Conservation (phyloP, 2,888 invertebrate species). For the Hecatera dysodea region DNA sequence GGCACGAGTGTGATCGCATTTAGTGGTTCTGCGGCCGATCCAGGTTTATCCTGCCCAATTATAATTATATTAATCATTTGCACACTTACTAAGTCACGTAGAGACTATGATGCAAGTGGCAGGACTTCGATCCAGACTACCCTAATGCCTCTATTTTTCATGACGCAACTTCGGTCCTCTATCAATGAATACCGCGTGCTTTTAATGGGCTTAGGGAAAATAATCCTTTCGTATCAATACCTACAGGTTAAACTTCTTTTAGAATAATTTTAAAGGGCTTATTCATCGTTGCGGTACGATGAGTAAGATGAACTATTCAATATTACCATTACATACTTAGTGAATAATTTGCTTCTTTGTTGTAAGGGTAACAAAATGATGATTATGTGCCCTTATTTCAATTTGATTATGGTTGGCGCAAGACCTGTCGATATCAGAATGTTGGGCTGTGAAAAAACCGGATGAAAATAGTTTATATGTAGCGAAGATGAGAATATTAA, state of each 20-base stretch:
- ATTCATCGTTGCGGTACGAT: conserved; percentile 1
- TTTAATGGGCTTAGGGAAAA: not conserved
- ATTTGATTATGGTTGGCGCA: too few species aligned
- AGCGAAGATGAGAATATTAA: too few species aligned
- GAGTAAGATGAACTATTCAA: not conserved
- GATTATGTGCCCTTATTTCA: too few species aligned
- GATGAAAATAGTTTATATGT: too few species aligned
- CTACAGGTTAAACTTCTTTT: not conserved
- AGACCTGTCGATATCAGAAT: too few species aligned
- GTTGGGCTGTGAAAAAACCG: too few species aligned
- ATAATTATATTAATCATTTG: conserved; percentile 35
- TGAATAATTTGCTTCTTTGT: too few species aligned
- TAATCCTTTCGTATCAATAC: conserved; percentile 13
- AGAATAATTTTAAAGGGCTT: conserved; percentile 21
- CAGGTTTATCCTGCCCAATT: conserved; percentile 35
- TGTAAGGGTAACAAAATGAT: too few species aligned
- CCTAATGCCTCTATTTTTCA: conserved; percentile 3
- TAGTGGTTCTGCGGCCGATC: conserved; percentile 33
- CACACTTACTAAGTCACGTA: conserved; percentile 40
- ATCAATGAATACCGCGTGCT: not conserved
- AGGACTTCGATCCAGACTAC: conserved; percentile 23
- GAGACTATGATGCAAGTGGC: conserved; percentile 6
- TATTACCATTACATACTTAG: not conserved
- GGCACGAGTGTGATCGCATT: conserved; percentile 4
- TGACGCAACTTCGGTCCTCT: conserved; percentile 12